phyloP scores from a whole-genome alignment of 2,888 invertebrate genomes.

The Rhimphoctona megacephalus region DNA sequence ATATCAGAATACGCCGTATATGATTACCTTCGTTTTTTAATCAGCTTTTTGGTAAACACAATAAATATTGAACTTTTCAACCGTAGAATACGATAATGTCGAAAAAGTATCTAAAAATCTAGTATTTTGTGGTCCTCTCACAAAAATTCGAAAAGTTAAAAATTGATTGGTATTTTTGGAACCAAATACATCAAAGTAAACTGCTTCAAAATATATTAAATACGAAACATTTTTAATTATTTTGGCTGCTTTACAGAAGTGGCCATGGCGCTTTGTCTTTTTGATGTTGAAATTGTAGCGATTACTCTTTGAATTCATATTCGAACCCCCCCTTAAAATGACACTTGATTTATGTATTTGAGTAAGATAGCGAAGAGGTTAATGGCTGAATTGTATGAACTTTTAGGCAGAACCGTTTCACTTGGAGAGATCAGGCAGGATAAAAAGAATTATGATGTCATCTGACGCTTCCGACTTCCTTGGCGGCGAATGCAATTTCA shows the following conservation, averaged over 20 bases:
- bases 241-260: not conserved
- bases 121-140: too few relatives aligned
- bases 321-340: not conserved
- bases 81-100: not conserved
- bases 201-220: not conserved
- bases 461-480: conserved; percentile 32
- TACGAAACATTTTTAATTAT: not conserved
- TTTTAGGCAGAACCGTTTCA: not conserved
- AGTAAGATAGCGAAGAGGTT: not conserved
- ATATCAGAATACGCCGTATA: not conserved
- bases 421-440: conserved; percentile 1
- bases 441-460: conserved; percentile 22
- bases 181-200: not conserved
- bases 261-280: too few relatives aligned
- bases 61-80: not conserved
- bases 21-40: not conserved
- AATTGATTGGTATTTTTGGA: too few relatives aligned
- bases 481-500: conserved; percentile 81
- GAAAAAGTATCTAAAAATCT: too few relatives aligned
- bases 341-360: not conserved
- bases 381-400: not conserved
- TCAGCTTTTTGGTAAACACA: not conserved
- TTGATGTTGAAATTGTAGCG: not conserved
- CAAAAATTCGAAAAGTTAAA: too few relatives aligned
- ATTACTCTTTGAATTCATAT: not conserved